These are phyloP conservation scores for Riptortus pedestris DNA, from an alignment of 1,140 invertebrate species.

Conservation along the genomic window DNA sequence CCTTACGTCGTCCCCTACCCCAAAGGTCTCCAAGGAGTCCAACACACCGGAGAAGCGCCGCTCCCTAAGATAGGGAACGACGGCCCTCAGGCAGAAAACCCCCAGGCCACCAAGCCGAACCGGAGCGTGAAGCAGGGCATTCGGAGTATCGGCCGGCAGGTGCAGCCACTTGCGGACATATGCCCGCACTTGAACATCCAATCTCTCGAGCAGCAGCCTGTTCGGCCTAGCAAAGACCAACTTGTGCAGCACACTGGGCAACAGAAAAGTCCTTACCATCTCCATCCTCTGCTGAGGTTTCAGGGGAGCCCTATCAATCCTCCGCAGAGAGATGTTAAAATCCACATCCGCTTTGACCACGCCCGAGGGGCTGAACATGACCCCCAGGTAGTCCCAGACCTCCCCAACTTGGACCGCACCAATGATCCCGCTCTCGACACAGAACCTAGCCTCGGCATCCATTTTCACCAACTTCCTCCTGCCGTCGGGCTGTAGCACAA, in stretches of 20 bases:
- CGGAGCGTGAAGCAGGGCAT: conserved; percentile 28
- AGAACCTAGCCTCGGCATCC: background rate
- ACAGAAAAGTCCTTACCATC: background rate
- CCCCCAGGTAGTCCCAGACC: background rate
- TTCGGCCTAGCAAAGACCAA: background rate
- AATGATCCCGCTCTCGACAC: background rate
- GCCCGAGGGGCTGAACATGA: background rate
- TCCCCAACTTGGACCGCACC: background rate
- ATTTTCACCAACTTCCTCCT: background rate
- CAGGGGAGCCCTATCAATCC: background rate
- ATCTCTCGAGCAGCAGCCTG: background rate
- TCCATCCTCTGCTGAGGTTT: background rate
- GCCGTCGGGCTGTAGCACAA: background rate
- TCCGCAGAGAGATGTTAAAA: background rate
- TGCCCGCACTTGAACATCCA: background rate
- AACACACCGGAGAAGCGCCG: background rate
- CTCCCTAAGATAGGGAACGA: background rate
- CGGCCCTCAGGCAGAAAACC: background rate
- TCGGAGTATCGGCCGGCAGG: conserved; percentile 18
- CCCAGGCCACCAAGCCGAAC: conserved; percentile 24
- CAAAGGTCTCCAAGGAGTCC: background rate
- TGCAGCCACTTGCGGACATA: conserved; percentile 24
- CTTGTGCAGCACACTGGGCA: background rate
- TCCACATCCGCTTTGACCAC: background rate
- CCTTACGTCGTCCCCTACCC: background rate